Conservation (phyloP, 1,140 invertebrate genomes). For the Eubasilissa regina region DNA sequence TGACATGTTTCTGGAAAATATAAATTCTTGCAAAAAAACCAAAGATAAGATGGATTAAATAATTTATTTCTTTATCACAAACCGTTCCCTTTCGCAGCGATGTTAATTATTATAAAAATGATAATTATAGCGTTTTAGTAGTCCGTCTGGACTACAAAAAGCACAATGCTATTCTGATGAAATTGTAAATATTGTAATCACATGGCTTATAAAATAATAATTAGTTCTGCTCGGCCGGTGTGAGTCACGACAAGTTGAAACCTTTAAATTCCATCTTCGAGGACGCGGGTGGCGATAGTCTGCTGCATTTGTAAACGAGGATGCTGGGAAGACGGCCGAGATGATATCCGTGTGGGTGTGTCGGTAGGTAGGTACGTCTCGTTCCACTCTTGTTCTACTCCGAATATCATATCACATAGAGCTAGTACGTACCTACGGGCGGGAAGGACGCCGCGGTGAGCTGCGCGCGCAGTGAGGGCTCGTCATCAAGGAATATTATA, state of each 20-base stretch:
- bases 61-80: too few species aligned
- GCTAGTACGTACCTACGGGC: background rate
- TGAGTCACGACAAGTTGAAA: conserved; percentile 2
- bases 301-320: background rate
- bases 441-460: background rate
- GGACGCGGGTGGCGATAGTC: background rate
- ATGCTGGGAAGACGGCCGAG: conserved; percentile 22
- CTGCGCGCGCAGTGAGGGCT: conserved; percentile 11
- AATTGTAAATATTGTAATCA: too few species aligned
- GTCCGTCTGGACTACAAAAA: too few species aligned
- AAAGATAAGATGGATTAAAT: too few species aligned
- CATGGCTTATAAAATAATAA: background rate
- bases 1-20: too few species aligned
- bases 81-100: too few species aligned
- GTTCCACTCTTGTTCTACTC: background rate
- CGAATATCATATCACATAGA: conserved; percentile 6
- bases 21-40: too few species aligned
- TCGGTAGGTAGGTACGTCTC: background rate
- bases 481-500: background rate
- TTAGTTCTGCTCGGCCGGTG: background rate
- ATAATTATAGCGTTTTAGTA: too few species aligned
- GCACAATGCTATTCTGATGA: too few species aligned
- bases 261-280: background rate
- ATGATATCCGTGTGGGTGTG: background rate
- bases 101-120: too few species aligned